A percentile compares a stretch with the other conserved stretches of the same genome.
Evolutionary conservation across 2,888 invertebrate species (phyloP).

Genomic region (Euclidia mi): DNA sequence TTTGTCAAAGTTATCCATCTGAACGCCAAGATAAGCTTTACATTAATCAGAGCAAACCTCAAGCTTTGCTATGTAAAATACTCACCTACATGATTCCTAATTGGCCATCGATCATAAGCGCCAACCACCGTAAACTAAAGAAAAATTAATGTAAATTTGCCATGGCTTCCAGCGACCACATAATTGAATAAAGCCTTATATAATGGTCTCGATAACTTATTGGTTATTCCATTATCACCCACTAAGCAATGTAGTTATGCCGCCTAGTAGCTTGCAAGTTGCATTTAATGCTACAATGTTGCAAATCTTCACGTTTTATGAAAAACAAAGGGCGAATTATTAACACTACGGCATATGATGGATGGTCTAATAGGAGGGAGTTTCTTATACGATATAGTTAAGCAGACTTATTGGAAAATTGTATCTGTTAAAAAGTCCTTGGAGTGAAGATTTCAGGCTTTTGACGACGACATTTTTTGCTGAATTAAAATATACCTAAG

Average conservation of each 20-base stretch:
- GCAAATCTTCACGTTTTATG: conserved; percentile 6
- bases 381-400: not conserved
- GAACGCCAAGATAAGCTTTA: too few species aligned
- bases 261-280: conserved; percentile 9
- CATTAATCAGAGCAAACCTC: too few species aligned
- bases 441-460: too few species aligned
- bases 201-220: conserved; percentile 35
- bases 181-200: conserved; percentile 38
- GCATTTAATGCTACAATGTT: conserved; percentile 37
- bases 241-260: conserved; percentile 24
- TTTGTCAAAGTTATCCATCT: too few species aligned
- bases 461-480: too few species aligned
- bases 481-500: too few species aligned
- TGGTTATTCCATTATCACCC: conserved; percentile 40
- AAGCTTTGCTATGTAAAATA: too few species aligned
- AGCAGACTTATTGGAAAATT: not conserved
- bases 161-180: conserved; percentile 19
- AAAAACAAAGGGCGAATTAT: not conserved
- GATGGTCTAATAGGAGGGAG: not conserved
- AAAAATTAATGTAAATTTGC: not conserved
- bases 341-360: not conserved
- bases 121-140: not conserved
- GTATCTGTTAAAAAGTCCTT: too few species aligned
- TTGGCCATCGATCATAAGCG: not conserved
- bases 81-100: not conserved